phyloP scores from a whole-genome alignment of 1,140 invertebrate genomes.

The Listronotus bonariensis region DNA sequence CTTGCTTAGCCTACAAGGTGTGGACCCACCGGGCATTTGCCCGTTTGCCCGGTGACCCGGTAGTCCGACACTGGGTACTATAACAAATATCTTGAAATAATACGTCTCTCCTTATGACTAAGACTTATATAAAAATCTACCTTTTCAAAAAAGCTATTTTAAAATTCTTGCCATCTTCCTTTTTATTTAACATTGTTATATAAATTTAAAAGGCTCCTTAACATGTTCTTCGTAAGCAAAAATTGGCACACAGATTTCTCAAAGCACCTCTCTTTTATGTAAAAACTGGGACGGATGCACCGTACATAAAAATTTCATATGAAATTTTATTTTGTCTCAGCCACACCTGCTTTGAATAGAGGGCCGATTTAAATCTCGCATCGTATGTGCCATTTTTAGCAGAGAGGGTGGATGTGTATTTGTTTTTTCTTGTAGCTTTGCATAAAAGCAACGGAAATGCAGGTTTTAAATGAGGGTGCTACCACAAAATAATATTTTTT shows the following conservation, averaged over 20 bases:
- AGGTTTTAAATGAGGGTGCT: slow-evolving; percentile 14
- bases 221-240: slow-evolving; percentile 1
- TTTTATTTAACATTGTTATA: too few relatives aligned
- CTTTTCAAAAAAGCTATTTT: too few relatives aligned
- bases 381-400: slow-evolving; percentile 23
- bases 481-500: not conserved
- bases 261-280: slow-evolving; percentile 15
- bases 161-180: too few relatives aligned
- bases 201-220: not conserved
- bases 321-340: slow-evolving; percentile 19
- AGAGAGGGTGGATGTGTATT: slow-evolving; percentile 24
- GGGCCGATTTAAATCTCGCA: slow-evolving; percentile 21
- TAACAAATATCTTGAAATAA: too few relatives aligned
- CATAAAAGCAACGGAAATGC: slow-evolving; percentile 28
- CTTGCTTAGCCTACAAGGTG: too few relatives aligned
- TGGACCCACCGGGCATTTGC: too few relatives aligned
- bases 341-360: slow-evolving; percentile 29
- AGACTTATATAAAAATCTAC: too few relatives aligned
- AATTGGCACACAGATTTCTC: slow-evolving; percentile 2
- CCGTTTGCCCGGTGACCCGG: too few relatives aligned
- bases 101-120: too few relatives aligned
- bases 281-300: slow-evolving; percentile 25
- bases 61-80: too few relatives aligned
- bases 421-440: slow-evolving; percentile 17
- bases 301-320: slow-evolving; percentile 32